Percentiles rank a stretch among this genome's conserved stretches.
Evolutionary conservation across 2,113 vertebrate species (phyloP).

Genomic region (Elachura formosa): DNA sequence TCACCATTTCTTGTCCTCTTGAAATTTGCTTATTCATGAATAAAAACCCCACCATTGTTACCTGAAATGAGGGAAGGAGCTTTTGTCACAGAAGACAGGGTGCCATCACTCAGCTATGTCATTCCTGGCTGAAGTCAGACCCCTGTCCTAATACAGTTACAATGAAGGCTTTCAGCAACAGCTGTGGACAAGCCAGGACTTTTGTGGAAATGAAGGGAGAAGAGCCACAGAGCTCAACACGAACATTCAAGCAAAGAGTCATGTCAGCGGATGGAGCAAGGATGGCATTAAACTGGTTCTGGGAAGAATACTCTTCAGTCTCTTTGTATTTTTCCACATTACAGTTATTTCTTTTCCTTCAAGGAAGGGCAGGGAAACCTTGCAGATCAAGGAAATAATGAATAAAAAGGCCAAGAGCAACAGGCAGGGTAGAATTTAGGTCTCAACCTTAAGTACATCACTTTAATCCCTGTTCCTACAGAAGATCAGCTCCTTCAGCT

Average conservation of each 20-base stretch:
- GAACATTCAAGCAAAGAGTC: background rate
- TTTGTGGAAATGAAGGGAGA: background rate
- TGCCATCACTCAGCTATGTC: background rate
- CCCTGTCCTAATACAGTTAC: background rate
- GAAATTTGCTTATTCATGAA: conserved; percentile 13
- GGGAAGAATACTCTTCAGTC: background rate
- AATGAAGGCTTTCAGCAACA: background rate
- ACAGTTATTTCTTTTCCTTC: background rate
- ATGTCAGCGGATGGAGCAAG: background rate
- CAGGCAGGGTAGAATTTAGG: background rate
- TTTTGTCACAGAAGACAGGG: background rate
- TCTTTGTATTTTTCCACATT: background rate
- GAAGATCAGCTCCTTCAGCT: too few species aligned
- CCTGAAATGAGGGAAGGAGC: background rate
- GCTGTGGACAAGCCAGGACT: background rate
- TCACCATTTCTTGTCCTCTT: background rate
- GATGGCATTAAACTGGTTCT: rapidly evolving
- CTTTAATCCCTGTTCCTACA: background rate
- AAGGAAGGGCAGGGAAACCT: background rate
- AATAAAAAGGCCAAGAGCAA: background rate
- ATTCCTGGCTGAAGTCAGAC: background rate
- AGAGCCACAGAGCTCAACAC: background rate
- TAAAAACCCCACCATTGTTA: background rate
- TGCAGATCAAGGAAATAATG: background rate
- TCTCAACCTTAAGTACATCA: background rate